A percentile compares a stretch with the other conserved stretches of the same genome.
These are phyloP conservation scores for Synanthedon tipuliformis DNA, from an alignment of 2,888 invertebrate genomes.

Conservation along the genomic window DNA sequence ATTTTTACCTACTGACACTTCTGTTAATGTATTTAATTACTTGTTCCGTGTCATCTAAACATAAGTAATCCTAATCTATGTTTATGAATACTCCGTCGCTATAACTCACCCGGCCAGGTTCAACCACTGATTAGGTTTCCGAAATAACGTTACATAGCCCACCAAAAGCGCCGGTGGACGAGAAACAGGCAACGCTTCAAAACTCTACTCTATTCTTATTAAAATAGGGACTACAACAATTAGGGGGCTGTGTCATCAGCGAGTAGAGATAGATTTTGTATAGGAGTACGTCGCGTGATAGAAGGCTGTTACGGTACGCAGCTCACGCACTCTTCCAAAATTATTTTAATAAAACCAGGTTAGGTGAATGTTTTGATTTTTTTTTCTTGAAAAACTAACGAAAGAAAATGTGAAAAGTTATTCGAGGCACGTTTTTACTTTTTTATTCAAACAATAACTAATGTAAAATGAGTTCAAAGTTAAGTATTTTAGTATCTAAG, in stretches of 20 bases:
- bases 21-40: constrained; percentile 24
- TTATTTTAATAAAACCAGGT: constrained; percentile 60
- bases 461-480: no score
- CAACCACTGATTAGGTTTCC: constrained; percentile 51
- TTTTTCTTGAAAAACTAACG: constrained; percentile 12
- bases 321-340: constrained; percentile 61
- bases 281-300: constrained; percentile 40
- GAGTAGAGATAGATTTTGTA: constrained; percentile 25
- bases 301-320: constrained; percentile 43
- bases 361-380: constrained; percentile 51
- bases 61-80: constrained; percentile 38
- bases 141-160: constrained; percentile 6
- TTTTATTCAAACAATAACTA: neutral
- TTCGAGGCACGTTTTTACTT: constrained; percentile 4
- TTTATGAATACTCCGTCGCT: constrained; percentile 36
- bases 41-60: constrained; percentile 32
- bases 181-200: no score
- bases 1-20: neutral
- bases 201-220: no score
- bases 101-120: constrained; percentile 51
- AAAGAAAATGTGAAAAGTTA: constrained; percentile 19
- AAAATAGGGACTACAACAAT: neutral
- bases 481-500: no score
- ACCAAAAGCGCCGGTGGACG: neutral
- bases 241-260: constrained; percentile 11